These are phyloP conservation scores for Stenoptilia bipunctidactyla DNA, from an alignment of 2,888 invertebrate species.

Conservation along the genomic window DNA sequence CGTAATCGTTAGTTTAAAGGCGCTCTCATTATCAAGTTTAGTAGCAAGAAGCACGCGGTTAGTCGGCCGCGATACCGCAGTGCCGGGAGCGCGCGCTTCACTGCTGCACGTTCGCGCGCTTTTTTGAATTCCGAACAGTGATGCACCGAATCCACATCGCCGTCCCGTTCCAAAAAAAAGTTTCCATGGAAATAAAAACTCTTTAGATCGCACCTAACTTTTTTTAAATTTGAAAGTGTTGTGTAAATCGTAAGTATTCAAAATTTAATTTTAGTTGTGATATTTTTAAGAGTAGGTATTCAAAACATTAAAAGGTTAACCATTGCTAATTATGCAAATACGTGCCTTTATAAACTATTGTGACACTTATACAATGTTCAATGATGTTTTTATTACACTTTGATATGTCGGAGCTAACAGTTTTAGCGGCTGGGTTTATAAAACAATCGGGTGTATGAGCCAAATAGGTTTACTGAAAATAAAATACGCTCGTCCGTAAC, in stretches of 20 bases:
- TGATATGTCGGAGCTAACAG: too few species aligned
- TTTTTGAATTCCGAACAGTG: conserved; percentile 64
- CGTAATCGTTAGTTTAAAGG: neutral
- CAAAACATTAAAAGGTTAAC: too few species aligned
- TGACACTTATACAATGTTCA: too few species aligned
- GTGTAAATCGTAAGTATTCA: too few species aligned
- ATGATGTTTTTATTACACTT: too few species aligned
- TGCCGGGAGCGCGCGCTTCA: conserved; percentile 84
- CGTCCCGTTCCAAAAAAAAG: neutral
- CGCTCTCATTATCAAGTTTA: neutral
- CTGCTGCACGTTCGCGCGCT: conserved; percentile 77
- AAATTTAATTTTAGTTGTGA: too few species aligned
- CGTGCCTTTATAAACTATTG: too few species aligned
- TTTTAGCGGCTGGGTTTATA: neutral
- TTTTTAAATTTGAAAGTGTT: neutral
- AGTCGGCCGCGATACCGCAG: conserved; percentile 67
- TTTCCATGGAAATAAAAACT: neutral
- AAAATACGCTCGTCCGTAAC: too few species aligned
- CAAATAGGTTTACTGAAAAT: neutral
- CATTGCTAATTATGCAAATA: too few species aligned
- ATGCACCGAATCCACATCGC: conserved; percentile 20
- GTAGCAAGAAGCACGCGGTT: neutral
- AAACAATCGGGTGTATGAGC: neutral
- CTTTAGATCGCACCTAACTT: neutral
- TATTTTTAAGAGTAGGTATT: too few species aligned